Percentiles rank a stretch among this genome's conserved stretches.
Evolutionary conservation across 2,113 vertebrate genomes (phyloP).

Genomic region (Eurystomus gularis): DNA sequence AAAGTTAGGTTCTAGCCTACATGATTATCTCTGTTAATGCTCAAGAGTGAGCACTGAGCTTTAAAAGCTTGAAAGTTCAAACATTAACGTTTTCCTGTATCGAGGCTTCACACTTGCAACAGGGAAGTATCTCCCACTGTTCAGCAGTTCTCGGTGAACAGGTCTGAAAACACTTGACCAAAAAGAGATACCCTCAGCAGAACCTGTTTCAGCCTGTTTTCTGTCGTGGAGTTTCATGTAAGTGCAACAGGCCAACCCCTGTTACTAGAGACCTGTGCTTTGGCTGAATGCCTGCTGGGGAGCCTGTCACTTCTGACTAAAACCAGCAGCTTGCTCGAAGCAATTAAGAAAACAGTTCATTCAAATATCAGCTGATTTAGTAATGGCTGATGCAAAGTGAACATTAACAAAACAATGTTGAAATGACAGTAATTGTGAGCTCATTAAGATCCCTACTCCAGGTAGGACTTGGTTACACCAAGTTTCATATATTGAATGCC

Average conservation of each 20-base stretch:
- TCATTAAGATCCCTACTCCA: background rate
- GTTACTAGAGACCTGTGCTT: background rate
- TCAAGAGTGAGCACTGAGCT: background rate
- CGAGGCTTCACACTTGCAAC: background rate
- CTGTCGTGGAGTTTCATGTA: background rate
- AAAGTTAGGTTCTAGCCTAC: background rate
- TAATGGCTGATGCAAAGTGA: background rate
- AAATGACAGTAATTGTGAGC: background rate
- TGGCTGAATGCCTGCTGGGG: background rate
- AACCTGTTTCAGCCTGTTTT: constrained; percentile 9
- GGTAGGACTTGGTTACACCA: background rate
- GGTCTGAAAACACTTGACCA: background rate
- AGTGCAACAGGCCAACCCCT: background rate
- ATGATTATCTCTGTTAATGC: background rate
- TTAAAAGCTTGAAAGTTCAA: background rate
- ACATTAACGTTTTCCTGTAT: background rate
- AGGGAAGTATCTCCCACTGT: background rate
- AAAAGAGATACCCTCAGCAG: background rate
- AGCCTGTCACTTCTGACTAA: constrained; percentile 16
- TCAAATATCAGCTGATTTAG: constrained; percentile 19
- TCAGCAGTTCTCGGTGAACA: background rate
- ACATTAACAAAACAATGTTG: background rate
- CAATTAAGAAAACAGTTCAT: constrained; percentile 14
- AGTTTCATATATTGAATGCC: background rate
- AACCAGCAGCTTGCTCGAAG: background rate